phyloP scores from a whole-genome alignment of 2,113 vertebrate genomes.

The Tachuris rubrigastra region DNA sequence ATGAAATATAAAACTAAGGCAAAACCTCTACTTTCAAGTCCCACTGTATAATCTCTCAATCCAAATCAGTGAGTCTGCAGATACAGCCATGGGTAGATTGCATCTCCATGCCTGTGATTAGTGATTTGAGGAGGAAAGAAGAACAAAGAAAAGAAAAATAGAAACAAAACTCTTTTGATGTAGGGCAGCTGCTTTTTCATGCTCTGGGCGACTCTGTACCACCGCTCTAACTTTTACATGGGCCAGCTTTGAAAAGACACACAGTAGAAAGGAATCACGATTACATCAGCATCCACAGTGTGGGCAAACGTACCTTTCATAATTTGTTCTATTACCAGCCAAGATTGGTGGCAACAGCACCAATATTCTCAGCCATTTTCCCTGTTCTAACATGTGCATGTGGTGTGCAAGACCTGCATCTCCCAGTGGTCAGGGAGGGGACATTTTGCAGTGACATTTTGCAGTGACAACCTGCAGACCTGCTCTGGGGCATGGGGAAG shows the following conservation, averaged over 20 bases:
- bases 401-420: background rate
- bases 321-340: background rate
- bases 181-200: background rate
- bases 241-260: background rate
- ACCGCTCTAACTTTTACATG: background rate
- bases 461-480: background rate
- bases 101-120: background rate
- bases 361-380: background rate
- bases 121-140: background rate
- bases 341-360: background rate
- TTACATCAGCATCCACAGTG: too few species aligned
- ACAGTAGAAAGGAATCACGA: background rate
- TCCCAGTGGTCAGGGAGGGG: background rate
- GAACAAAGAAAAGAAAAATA: background rate
- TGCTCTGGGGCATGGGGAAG: accelerated
- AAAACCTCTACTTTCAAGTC: background rate
- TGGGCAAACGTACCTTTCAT: background rate
- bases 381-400: background rate
- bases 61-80: background rate
- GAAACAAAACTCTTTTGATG: background rate
- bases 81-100: background rate
- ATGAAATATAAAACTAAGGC: background rate
- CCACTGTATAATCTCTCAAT: background rate
- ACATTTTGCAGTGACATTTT: background rate
- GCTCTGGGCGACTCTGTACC: background rate